A percentile compares a stretch with the other conserved stretches of the same genome.
These are phyloP conservation scores for Budorcas taxicolor DNA, from an alignment of 2,113 vertebrate species.

Conservation along the genomic window DNA sequence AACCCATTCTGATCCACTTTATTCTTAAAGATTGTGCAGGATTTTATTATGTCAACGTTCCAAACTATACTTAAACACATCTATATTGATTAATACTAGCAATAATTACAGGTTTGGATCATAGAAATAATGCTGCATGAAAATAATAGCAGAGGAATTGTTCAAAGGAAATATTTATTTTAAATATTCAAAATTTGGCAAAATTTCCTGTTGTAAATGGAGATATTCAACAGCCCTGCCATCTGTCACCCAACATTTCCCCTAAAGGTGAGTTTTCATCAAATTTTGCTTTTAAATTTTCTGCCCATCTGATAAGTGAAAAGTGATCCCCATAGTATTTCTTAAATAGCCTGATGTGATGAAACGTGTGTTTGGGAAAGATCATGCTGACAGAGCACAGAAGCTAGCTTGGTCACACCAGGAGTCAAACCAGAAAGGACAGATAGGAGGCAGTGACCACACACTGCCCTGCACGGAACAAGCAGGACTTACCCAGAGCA, in stretches of 20 bases:
- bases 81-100: background rate
- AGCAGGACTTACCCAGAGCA: background rate
- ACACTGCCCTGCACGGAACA: background rate
- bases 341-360: background rate
- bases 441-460: background rate
- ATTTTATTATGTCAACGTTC: background rate
- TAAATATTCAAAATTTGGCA: background rate
- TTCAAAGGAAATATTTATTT: background rate
- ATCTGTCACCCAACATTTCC: background rate
- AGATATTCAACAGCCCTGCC: no score
- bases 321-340: background rate
- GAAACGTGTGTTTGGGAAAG: background rate
- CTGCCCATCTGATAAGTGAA: background rate
- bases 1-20: background rate
- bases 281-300: background rate
- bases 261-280: background rate
- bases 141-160: background rate
- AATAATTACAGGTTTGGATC: background rate
- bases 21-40: background rate
- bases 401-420: background rate
- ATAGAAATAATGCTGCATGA: background rate
- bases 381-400: background rate
- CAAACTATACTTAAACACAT: background rate
- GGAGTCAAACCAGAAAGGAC: background rate
- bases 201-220: background rate